These are phyloP conservation scores for Dolichallabes microphthalmus DNA, from an alignment of 2,113 vertebrate species.

Conservation along the genomic window DNA sequence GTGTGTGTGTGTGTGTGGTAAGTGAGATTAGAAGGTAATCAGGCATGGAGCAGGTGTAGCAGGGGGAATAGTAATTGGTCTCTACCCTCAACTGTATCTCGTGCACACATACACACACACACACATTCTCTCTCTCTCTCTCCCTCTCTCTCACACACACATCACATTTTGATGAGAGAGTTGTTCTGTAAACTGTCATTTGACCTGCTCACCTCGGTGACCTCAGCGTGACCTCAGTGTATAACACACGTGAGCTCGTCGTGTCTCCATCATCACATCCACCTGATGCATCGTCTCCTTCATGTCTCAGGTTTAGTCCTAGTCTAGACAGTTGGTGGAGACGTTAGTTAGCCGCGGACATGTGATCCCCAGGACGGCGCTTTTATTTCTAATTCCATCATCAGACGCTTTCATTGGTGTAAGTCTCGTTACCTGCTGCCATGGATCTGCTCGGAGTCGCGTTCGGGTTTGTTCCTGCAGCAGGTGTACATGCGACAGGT, in stretches of 20 bases:
- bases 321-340: not conserved
- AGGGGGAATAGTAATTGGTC: conserved; percentile 32
- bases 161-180: not conserved
- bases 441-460: not conserved
- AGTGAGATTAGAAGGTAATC: conserved; percentile 47
- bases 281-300: not conserved
- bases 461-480: not conserved
- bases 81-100: not conserved
- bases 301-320: not conserved
- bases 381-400: not conserved
- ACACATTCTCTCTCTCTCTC: not conserved
- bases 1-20: conserved; percentile 11
- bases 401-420: not conserved
- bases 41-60: conserved; percentile 45
- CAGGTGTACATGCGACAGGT: not conserved
- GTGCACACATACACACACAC: not conserved
- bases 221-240: not conserved
- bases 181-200: not conserved
- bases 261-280: not conserved
- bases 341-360: not conserved
- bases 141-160: conserved; percentile 7
- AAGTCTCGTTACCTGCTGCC: not conserved
- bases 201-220: conserved; percentile 3
- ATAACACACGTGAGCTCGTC: not conserved
- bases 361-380: not conserved